These are phyloP conservation scores for Lepeophtheirus salmonis DNA, from an alignment of 1,140 invertebrate species.

Conservation along the genomic window DNA sequence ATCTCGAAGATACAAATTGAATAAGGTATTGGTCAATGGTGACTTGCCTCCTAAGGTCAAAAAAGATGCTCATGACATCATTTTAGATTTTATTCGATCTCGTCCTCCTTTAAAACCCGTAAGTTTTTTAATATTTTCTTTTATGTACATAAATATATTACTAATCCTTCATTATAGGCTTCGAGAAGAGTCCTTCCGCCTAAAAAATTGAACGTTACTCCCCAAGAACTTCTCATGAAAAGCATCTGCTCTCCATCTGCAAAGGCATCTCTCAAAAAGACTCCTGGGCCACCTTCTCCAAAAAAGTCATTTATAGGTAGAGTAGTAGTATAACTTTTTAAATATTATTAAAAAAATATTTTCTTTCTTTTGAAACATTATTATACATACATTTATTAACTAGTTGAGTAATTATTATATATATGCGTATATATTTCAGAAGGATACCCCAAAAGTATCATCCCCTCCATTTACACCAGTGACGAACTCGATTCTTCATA, in stretches of 20 bases:
- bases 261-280: neutral
- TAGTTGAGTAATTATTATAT: too few species aligned
- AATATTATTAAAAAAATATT: too few species aligned
- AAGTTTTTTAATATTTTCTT: constrained; percentile 25
- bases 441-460: too few species aligned
- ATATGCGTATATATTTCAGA: too few species aligned
- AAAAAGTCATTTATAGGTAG: too few species aligned
- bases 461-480: too few species aligned
- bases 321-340: too few species aligned
- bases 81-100: constrained; percentile 87
- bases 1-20: constrained; percentile 34
- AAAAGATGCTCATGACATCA: constrained; percentile 82
- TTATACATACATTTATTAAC: too few species aligned
- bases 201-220: neutral
- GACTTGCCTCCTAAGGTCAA: constrained; percentile 59
- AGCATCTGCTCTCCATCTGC: neutral
- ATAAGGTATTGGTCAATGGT: constrained; percentile 45
- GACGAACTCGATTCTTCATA: too few species aligned
- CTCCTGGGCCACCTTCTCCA: neutral
- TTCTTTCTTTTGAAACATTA: too few species aligned
- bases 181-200: neutral
- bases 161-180: neutral
- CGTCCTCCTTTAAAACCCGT: constrained; percentile 84
- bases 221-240: constrained; percentile 3
- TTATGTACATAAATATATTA: neutral